These are phyloP conservation scores for Sebastes schlegelii DNA, from an alignment of 2,113 vertebrate species.

Conservation along the genomic window DNA sequence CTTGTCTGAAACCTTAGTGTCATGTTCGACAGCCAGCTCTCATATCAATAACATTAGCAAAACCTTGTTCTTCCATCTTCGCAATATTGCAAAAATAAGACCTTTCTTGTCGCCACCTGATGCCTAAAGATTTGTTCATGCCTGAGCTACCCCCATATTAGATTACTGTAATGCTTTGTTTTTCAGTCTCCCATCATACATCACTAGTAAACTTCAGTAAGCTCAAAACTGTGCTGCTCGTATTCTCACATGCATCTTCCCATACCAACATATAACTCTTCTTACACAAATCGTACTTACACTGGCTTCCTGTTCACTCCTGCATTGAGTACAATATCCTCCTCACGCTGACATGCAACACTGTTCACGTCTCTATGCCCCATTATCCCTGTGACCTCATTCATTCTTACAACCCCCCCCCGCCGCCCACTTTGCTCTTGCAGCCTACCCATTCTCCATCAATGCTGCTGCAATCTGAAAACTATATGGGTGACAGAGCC, in stretches of 20 bases:
- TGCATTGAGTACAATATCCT: too few species aligned
- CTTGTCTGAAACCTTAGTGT: background rate
- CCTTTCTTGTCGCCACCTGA: background rate
- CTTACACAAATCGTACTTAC: background rate
- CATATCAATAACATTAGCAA: background rate
- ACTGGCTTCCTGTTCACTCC: background rate
- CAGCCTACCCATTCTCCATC: too few species aligned
- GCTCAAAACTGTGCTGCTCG: too few species aligned
- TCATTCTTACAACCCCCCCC: too few species aligned
- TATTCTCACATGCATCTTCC: background rate
- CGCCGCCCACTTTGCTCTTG: too few species aligned
- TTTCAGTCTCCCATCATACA: background rate
- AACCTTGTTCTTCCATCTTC: background rate
- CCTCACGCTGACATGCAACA: too few species aligned
- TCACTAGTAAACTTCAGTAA: background rate
- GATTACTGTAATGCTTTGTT: background rate
- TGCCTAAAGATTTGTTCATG: background rate
- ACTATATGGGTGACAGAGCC: too few species aligned
- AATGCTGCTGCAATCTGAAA: too few species aligned
- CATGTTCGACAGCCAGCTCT: background rate
- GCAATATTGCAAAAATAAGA: background rate
- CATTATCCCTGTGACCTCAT: background rate
- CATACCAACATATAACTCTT: background rate
- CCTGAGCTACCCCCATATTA: background rate
- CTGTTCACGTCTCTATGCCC: background rate